These are phyloP conservation scores for Palloptera scutellata DNA, from an alignment of 2,888 invertebrate species.

Conservation along the genomic window DNA sequence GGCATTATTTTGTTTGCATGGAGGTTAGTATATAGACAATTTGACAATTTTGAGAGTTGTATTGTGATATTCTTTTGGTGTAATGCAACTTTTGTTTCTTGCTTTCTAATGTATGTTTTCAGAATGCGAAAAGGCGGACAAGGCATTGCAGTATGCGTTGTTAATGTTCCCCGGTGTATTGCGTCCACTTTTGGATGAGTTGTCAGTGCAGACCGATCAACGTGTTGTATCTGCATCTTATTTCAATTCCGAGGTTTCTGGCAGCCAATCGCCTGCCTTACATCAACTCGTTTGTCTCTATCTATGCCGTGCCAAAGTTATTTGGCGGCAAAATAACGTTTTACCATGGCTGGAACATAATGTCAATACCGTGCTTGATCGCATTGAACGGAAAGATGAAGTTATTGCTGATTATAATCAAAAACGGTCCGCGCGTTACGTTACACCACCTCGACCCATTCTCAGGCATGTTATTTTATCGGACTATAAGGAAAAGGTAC, in stretches of 20 bases:
- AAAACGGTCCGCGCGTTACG: constrained; percentile 63
- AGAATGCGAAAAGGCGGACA: constrained; percentile 67
- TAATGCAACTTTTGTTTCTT: neutral
- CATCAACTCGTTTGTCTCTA: constrained; percentile 78
- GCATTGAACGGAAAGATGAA: constrained; percentile 71
- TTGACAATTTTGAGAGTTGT: neutral
- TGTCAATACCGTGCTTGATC: constrained; percentile 71
- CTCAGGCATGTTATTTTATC: constrained; percentile 63
- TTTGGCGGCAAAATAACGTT: constrained; percentile 81
- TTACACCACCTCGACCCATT: constrained; percentile 60
- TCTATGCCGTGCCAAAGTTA: constrained; percentile 74
- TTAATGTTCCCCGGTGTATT: constrained; percentile 84
- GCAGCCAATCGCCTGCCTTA: constrained; percentile 71
- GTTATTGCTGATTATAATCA: constrained; percentile 69
- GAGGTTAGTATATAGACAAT: constrained; percentile 45
- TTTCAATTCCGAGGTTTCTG: constrained; percentile 57
- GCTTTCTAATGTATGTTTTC: constrained; percentile 12
- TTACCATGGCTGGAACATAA: constrained; percentile 80
- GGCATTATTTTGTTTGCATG: constrained; percentile 71
- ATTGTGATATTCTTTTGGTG: too few relatives aligned
- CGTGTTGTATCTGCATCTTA: constrained; percentile 68
- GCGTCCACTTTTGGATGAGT: constrained; percentile 76
- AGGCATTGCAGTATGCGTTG: constrained; percentile 77
- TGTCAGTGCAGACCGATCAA: constrained; percentile 76
- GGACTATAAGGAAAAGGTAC: constrained; percentile 66